These are phyloP conservation scores for Lepus europaeus DNA, from an alignment of 2,113 vertebrate species.

Conservation along the genomic window DNA sequence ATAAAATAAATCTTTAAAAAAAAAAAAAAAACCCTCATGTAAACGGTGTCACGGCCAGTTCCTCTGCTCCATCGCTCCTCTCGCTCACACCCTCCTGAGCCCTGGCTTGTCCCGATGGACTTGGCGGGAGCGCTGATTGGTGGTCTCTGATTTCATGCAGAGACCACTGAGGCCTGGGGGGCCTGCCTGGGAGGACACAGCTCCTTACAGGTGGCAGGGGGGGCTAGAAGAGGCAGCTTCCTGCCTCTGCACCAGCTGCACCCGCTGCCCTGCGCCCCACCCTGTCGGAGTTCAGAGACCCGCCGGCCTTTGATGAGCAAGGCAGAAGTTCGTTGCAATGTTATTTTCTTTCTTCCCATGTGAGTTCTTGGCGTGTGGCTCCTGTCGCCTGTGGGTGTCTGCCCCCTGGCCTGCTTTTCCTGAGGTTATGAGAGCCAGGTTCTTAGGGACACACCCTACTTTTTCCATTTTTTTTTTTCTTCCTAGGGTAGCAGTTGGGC, in stretches of 20 bases:
- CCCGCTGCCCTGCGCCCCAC: fast-evolving
- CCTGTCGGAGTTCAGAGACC: background rate
- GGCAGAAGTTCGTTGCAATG: background rate
- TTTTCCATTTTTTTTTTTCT: background rate
- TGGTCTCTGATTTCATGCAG: background rate
- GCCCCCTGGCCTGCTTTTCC: background rate
- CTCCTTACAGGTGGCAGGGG: background rate
- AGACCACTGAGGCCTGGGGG: background rate
- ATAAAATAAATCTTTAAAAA: background rate
- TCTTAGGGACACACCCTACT: background rate
- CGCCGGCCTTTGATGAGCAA: background rate
- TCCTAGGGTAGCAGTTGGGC: background rate
- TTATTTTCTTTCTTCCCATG: background rate
- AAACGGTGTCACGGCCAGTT: fast-evolving
- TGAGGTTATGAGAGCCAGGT: background rate
- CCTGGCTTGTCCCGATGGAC: background rate
- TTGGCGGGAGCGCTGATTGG: background rate
- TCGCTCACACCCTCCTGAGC: too few relatives aligned
- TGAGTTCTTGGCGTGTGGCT: background rate
- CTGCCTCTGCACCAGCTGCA: background rate
- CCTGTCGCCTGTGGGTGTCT: background rate
- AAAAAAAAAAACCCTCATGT: background rate
- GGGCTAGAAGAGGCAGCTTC: background rate
- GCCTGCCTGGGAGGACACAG: background rate
- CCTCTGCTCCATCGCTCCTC: background rate